Conservation (phyloP, 2,113 vertebrate species). For the Cyphomyrus discorhynchus region DNA sequence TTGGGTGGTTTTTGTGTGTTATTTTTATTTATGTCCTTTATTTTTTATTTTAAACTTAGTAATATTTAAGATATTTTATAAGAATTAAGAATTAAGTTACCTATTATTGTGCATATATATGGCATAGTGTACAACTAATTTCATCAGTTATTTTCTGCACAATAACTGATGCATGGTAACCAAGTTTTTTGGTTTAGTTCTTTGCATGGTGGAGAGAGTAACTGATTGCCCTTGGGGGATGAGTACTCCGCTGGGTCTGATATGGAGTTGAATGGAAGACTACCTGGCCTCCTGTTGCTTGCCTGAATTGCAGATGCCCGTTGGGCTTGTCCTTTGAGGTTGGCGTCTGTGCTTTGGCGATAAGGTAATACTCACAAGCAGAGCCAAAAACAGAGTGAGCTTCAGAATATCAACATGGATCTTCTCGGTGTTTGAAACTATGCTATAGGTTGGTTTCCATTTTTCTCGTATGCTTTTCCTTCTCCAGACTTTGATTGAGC, state of each 20-base stretch:
- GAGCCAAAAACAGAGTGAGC: not conserved
- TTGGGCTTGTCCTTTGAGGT: not conserved
- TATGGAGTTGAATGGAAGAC: constrained; percentile 13
- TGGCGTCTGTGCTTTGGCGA: not conserved
- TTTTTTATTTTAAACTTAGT: not conserved
- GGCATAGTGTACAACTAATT: not conserved
- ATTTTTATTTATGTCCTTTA: not conserved
- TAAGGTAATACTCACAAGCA: not conserved
- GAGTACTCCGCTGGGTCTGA: not conserved
- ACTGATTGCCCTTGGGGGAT: not conserved
- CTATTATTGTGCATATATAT: not conserved
- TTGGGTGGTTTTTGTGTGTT: not conserved
- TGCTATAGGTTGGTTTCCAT: not conserved
- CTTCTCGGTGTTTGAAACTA: not conserved
- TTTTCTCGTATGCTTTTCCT: not conserved
- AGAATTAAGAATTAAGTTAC: not conserved
- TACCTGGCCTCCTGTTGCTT: not conserved
- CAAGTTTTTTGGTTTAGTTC: not conserved
- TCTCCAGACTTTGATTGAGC: not conserved
- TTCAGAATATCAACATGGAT: not conserved
- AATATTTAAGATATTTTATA: not conserved
- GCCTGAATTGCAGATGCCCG: not conserved
- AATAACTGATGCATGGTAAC: not conserved
- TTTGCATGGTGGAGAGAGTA: not conserved
- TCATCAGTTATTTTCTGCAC: not conserved